Conservation (phyloP, 2,888 invertebrate species). For the Tolmerus cingulatus region DNA sequence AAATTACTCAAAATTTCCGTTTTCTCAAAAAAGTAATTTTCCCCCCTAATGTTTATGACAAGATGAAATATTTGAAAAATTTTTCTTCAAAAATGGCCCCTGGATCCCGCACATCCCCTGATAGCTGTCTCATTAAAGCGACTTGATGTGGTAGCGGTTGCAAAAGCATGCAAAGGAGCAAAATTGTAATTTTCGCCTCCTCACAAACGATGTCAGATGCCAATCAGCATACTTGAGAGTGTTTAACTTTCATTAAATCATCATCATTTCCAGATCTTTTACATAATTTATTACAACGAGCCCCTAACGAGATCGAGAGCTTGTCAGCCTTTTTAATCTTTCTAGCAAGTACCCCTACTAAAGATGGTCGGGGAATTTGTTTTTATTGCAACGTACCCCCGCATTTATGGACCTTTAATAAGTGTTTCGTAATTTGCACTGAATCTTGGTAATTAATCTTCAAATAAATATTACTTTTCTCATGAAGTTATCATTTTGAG, state of each 20-base stretch:
- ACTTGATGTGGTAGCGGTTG: neutral
- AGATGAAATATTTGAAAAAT: conserved; percentile 11
- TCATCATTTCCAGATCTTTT: neutral
- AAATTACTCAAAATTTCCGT: neutral
- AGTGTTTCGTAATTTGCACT: neutral
- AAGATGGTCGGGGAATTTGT: neutral
- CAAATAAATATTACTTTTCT: neutral
- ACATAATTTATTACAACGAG: neutral
- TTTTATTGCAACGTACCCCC: neutral
- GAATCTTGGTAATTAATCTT: neutral
- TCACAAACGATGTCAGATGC: conserved; percentile 3
- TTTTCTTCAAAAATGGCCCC: neutral
- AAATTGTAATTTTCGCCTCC: conserved; percentile 13
- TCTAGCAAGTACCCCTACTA: neutral
- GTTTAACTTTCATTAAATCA: conserved; percentile 4
- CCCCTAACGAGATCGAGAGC: neutral
- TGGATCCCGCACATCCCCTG: neutral
- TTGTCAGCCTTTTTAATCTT: neutral
- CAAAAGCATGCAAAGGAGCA: neutral
- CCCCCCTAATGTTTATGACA: neutral
- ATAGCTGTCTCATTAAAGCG: neutral
- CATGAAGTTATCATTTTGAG: neutral
- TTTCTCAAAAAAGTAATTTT: conserved; percentile 10
- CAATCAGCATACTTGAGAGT: neutral
- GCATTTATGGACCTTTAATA: neutral